Base-by-base conservation (phyloP, 2,113 vertebrate species). In the Myotis davidii region DNA sequence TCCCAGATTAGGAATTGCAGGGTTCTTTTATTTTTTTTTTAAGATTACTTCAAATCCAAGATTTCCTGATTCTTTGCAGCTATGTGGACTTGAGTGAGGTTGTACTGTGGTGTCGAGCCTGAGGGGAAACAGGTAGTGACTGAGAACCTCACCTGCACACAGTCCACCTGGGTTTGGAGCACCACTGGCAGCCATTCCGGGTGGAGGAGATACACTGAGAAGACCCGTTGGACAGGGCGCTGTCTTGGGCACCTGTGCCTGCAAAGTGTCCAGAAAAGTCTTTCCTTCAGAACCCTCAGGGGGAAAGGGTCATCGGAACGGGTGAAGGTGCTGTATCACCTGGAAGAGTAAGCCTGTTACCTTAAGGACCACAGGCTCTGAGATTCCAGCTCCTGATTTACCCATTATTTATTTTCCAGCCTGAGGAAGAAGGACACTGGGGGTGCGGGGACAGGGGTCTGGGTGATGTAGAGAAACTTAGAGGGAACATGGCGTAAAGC, bases 401-500 rank as follows among this genome's bases (percentile, higher is more conserved):
- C 29, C 25, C 56, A 9, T 34, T 21, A 50, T 27, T 52, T 37
- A 50, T 27, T 52, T 37, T 42, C 27, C 25, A 72, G 50, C 21
- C 77, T 85, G 27, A 61, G 42, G 27, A 77, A 74, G 42, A 64
- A 74, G 2, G 8, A 64, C 16, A 65, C 2, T 17, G 42, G 5
- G 10, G 52, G 42, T 7, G 0, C 2, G 11, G 16, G 18, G 2
- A 64, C 56, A 20, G 34, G 6, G 3, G 5, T 32, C 4, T 39
- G 29, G 10, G 16, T 69, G 50, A 85, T 5, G 21, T 6, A n/a
- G 23, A 54, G 50, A 88, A 85, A 74, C 39, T 45, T 6, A 27
- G 6, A 14, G 29, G n/a, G 34, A 32, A 65, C 20, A 82, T 18
- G 52, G 7, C 42, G 16, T 25, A 61, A 61, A 61, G 59, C 59